Evolutionary conservation across 2,888 invertebrate species (phyloP).

Genomic region (Calameuta pallipes): DNA sequence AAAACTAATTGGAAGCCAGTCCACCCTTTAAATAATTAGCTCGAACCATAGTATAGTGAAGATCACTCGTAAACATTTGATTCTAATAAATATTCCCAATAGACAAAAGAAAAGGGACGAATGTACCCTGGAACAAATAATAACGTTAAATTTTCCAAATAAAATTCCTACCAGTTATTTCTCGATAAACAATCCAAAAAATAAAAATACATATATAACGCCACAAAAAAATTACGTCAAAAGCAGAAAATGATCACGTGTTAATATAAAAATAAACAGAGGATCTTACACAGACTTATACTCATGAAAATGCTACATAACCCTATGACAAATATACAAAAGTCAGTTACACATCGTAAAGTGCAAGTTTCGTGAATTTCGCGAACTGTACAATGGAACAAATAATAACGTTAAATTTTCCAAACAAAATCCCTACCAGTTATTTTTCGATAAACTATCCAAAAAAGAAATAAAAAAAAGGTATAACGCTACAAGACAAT

Average conservation of each 20-base stretch:
- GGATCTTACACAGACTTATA: background rate
- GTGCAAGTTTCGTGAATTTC: background rate
- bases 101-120: background rate
- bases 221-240: background rate
- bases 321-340: too few species aligned
- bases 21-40: background rate
- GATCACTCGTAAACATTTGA: background rate
- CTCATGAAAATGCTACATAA: background rate
- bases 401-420: background rate
- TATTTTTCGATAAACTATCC: too few species aligned
- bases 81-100: background rate
- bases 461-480: too few species aligned
- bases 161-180: too few species aligned
- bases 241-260: background rate
- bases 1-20: constrained; percentile 36
- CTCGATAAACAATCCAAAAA: too few species aligned
- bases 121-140: background rate
- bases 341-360: background rate
- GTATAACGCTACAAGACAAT: background rate
- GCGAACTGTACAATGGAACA: background rate
- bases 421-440: too few species aligned
- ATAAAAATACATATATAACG: too few species aligned
- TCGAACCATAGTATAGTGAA: background rate
- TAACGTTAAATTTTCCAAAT: background rate
- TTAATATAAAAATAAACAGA: too few species aligned